These are phyloP conservation scores for Triplophysa siluroides DNA, from an alignment of 2,113 vertebrate species.

Conservation along the genomic window DNA sequence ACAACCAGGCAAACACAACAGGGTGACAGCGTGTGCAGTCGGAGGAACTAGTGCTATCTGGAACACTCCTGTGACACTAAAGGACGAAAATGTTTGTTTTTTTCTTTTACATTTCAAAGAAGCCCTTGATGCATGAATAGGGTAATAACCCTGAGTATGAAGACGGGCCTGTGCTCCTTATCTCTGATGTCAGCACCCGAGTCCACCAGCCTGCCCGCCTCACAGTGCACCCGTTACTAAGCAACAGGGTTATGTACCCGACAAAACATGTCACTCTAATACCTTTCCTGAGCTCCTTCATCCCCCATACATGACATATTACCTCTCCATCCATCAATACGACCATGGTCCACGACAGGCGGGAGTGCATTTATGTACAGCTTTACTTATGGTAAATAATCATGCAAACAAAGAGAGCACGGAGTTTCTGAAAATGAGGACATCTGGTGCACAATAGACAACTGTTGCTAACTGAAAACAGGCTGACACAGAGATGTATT, in stretches of 20 bases:
- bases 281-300: slow-evolving; percentile 43
- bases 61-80: slow-evolving; percentile 6
- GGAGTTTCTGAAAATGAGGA: no score
- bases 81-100: neutral
- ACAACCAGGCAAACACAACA: slow-evolving; percentile 23
- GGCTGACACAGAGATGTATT: neutral
- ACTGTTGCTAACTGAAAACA: neutral
- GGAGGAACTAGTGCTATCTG: slow-evolving; percentile 14
- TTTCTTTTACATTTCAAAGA: neutral
- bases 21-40: slow-evolving; percentile 11
- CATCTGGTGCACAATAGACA: neutral
- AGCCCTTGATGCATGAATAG: neutral
- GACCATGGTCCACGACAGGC: no score
- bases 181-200: slow-evolving; percentile 69
- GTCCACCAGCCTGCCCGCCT: slow-evolving; percentile 57
- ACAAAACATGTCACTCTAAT: slow-evolving; percentile 59
- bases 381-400: no score
- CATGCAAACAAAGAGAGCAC: no score
- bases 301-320: neutral
- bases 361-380: no score
- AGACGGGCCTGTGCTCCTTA: slow-evolving; percentile 56
- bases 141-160: neutral
- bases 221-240: slow-evolving; percentile 70
- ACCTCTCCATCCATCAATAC: no score
- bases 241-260: slow-evolving; percentile 67